A percentile compares a stretch with the other conserved stretches of the same genome.
These are phyloP conservation scores for Talpa occidentalis DNA, from an alignment of 2,113 vertebrate genomes.

Conservation along the genomic window DNA sequence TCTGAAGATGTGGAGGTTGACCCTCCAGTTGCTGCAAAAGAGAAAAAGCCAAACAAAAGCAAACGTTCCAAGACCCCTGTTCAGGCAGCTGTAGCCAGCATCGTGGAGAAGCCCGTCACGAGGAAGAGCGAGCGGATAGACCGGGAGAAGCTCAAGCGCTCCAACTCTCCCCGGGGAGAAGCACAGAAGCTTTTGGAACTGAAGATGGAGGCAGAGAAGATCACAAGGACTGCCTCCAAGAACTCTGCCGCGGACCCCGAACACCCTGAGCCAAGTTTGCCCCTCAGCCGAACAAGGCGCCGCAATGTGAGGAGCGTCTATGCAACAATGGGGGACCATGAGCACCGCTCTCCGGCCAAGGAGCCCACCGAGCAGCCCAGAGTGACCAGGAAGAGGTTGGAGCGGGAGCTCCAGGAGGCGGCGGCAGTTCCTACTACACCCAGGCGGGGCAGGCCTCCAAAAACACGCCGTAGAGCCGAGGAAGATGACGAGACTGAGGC, in stretches of 20 bases:
- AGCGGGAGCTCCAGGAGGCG: slow-evolving; percentile 92
- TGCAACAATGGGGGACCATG: slow-evolving; percentile 92
- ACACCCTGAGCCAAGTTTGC: slow-evolving; percentile 90
- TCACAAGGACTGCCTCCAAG: slow-evolving; percentile 91
- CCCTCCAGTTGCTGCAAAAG: slow-evolving; percentile 87
- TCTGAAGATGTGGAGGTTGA: slow-evolving; percentile 89
- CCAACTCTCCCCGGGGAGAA: slow-evolving; percentile 94
- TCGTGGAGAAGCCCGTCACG: slow-evolving; percentile 92
- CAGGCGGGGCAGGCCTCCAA: slow-evolving; percentile 94
- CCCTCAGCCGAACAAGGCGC: slow-evolving; percentile 92
- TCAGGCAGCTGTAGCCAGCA: slow-evolving; percentile 79
- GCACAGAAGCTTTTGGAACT: slow-evolving; percentile 87
- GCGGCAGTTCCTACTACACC: slow-evolving; percentile 85
- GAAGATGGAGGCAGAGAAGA: slow-evolving; percentile 88
- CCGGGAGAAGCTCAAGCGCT: slow-evolving; percentile 94
- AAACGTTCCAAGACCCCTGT: slow-evolving; percentile 92
- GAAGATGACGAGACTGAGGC: slow-evolving; percentile 90
- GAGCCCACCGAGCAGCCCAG: slow-evolving; percentile 90
- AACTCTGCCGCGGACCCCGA: slow-evolving; percentile 90
- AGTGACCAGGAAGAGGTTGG: slow-evolving; percentile 93
- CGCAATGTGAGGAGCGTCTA: slow-evolving; percentile 97
- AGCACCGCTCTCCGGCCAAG: slow-evolving; percentile 89
- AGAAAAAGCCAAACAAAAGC: slow-evolving; percentile 92
- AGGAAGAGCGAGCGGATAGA: slow-evolving; percentile 98
- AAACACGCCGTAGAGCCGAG: slow-evolving; percentile 90